phyloP scores from a whole-genome alignment of 2,888 invertebrate species.

The Empis livida region DNA sequence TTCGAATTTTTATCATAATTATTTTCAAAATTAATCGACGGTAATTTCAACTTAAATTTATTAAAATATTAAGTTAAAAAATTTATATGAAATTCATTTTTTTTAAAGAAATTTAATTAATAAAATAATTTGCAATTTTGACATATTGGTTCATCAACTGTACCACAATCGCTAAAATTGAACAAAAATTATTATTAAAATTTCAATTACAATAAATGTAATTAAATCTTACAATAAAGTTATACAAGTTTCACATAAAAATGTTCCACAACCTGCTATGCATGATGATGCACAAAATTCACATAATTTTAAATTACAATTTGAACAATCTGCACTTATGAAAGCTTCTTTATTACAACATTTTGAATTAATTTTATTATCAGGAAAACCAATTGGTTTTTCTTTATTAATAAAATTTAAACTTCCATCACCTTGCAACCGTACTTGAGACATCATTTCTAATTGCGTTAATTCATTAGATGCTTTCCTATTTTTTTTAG shows the following conservation, averaged over 20 bases:
- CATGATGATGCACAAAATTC: slow-evolving; percentile 17
- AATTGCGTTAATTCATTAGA: not conserved
- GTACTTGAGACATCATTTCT: not conserved
- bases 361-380: slow-evolving; percentile 9
- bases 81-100: too few relatives aligned
- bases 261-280: slow-evolving; percentile 10
- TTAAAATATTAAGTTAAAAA: too few relatives aligned
- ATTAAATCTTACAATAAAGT: slow-evolving; percentile 14
- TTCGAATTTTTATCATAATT: not conserved
- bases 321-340: slow-evolving; percentile 13
- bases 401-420: not conserved
- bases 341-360: slow-evolving; percentile 15
- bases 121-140: slow-evolving; percentile 12
- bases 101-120: not conserved
- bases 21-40: too few relatives aligned
- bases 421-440: not conserved
- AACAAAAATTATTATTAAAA: not conserved
- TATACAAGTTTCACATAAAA: slow-evolving; percentile 15
- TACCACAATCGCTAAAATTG: slow-evolving; percentile 12
- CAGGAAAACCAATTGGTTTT: slow-evolving; percentile 10
- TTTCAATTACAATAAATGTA: not conserved
- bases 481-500: not conserved
- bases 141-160: slow-evolving; percentile 13
- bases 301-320: slow-evolving; percentile 15
- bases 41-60: too few relatives aligned